Evolutionary conservation across 2,888 invertebrate species (phyloP), one percentile per base, ranked within the genome.

Genomic region (Phasia obesa): DNA sequence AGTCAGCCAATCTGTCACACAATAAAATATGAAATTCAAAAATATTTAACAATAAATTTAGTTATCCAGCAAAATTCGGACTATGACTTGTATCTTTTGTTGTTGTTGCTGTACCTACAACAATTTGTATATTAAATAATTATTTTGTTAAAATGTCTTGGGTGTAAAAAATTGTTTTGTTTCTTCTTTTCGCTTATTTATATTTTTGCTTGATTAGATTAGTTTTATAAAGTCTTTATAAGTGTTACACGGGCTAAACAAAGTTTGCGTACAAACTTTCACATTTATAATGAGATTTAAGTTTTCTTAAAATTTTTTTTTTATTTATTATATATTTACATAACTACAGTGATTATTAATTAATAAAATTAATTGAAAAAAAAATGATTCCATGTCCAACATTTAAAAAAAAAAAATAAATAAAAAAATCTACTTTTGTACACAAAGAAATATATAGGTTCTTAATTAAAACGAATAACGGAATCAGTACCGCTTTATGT

Each of bases 151-250:
- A 55, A 64, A 51, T 57, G 21, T 51, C 59, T 79, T 67, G 67
- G 25, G 47, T 74, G 73, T 67, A n/a, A 79, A 71, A 49, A 62
- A 67, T 35, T 1, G 31, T 19, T 44, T 27, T 17, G 42, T 13
- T 19, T 51, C 25, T 44, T 17, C 42, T 42, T 57, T 47, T 31
- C 4, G 23, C 2, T 19, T 74, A 27, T 55, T 17, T 31, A 31
- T 51, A 49, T 25, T n/a, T 35, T 71, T 57, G 35, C 73, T 67
- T 67, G 79, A 79, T 79, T 73, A 79, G 73, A 79, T 73, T 74
- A 80, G 71, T 53, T 67, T 79, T 60, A 35, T 62, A 55, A 19
- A 60, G 35, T 35, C 47, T 35, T 47, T 71, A 15, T 42, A 13
- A 42, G 38, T 42, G 5, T n/a, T 13, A 42, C 38, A n/a, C 0